Evolutionary conservation across 2,113 vertebrate genomes (phyloP).

Genomic region (Percopsis transmontana): DNA sequence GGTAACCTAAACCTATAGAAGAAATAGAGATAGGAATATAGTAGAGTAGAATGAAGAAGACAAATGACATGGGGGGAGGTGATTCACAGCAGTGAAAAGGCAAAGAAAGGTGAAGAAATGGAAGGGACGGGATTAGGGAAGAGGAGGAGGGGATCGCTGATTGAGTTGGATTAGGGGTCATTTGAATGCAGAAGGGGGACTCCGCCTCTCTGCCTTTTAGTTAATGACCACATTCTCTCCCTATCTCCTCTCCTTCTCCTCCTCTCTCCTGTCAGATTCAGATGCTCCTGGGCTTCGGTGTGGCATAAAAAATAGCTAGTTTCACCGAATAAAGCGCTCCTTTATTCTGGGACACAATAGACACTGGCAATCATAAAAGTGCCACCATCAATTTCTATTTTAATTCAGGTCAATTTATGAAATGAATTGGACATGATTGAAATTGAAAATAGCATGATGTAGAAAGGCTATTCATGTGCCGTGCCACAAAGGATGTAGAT

Average conservation of each 20-base stretch:
- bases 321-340: conserved; percentile 3
- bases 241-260: neutral
- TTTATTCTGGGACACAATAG: neutral
- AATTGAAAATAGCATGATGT: conserved; percentile 23
- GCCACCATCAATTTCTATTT: conserved; percentile 36
- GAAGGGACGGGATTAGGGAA: no score
- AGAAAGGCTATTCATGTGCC: conserved; percentile 17
- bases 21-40: no score
- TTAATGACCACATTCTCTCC: no score
- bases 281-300: conserved; percentile 16
- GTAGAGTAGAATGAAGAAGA: no score
- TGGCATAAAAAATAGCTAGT: neutral
- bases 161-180: no score
- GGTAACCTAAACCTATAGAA: no score
- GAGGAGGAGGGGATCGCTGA: no score
- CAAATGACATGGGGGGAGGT: no score
- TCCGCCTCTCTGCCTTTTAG: no score
- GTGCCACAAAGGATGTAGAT: conserved; percentile 16
- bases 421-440: conserved; percentile 37
- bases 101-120: no score
- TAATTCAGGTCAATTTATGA: conserved; percentile 30
- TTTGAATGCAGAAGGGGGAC: no score
- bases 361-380: conserved; percentile 33
- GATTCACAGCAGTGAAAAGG: no score
- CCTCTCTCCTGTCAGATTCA: conserved; percentile 21